Base-by-base conservation (phyloP, 2,797 vertebrate genomes). In the Lophotriccus pileatus region DNA sequence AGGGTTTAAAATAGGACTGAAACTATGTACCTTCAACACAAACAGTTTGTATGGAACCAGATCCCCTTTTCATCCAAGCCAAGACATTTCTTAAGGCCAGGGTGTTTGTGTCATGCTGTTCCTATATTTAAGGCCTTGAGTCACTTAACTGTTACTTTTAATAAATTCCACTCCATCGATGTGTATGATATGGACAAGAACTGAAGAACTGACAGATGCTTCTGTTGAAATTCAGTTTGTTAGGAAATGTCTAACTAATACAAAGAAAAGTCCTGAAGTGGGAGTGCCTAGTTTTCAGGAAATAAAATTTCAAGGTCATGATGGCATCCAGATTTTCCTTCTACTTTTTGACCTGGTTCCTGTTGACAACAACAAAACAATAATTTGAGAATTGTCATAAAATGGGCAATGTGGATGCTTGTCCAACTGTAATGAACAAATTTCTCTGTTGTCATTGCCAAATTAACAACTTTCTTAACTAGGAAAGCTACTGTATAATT, bases 391-490 rank as follows among this genome's bases (percentile, higher is more conserved):
- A 49, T 52, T 77, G 13, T 56, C 52, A 73, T 49, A 55, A 94
- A 89, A 77, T 63, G 47, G 49, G 24, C 82, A 91, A 85, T 22
- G 10, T 83, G 53, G 62, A 78, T 64, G 18, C 20, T 47, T 86
- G 53, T 49, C 62, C 36, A 55, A 59, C 20, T 32, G 12, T 55
- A 87, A 73, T 53, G 32, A 90, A 50, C 14, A 84, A 84, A 68
- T 39, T 62, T 87, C 30, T 79, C 36, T 59, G 46, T 56, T 81
- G 19, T 28, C 36, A 32, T 47, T 79, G 59, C 50, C 55, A 79
- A 89, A 94, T 90, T 88, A 75, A 73, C 66, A 79, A 73, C 50
- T 82, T 78, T 34, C 13, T 30, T 69, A 81, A 87, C 82, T 87
- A 73, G 47, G 24, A 87, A 92, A 32, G 32, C 23, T 79, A 34